phyloP scores from a whole-genome alignment of 2,888 invertebrate species.

The Oscheius sp. region DNA sequence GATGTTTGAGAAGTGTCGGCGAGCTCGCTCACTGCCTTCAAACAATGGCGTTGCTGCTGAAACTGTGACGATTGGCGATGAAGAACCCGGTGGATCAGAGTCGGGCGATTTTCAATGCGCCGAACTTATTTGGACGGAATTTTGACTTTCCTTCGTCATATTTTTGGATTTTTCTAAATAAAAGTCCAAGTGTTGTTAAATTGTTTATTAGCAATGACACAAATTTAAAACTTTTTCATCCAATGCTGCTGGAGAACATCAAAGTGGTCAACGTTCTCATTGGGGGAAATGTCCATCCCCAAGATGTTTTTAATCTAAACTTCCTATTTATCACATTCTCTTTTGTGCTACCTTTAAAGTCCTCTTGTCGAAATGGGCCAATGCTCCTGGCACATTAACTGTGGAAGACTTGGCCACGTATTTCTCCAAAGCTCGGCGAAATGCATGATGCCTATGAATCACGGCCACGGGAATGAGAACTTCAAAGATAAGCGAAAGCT shows the following conservation, averaged over 20 bases:
- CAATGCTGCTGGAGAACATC: conserved; percentile 25
- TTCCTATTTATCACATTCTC: neutral
- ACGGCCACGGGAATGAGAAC: conserved; percentile 1
- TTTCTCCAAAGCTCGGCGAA: conserved; percentile 15
- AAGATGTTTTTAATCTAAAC: conserved; percentile 27
- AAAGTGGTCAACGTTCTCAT: conserved; percentile 27
- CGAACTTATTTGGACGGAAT: too few species aligned
- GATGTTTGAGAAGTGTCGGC: too few species aligned
- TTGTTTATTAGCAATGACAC: neutral
- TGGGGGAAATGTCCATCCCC: conserved; percentile 29
- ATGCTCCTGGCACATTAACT: neutral
- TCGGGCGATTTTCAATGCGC: too few species aligned
- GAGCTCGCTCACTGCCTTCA: too few species aligned
- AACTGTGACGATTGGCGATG: too few species aligned
- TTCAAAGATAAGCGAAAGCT: conserved; percentile 13
- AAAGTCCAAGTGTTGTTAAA: neutral
- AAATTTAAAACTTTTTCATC: conserved; percentile 23
- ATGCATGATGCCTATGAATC: conserved; percentile 19
- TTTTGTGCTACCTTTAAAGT: neutral
- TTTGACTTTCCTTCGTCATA: too few species aligned
- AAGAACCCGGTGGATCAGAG: too few species aligned
- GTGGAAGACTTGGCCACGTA: neutral
- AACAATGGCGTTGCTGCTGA: too few species aligned
- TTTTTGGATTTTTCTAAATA: too few species aligned
- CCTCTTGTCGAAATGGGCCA: conserved; percentile 5